Percentiles rank a stretch among this genome's conserved stretches.
These are phyloP conservation scores for Hermaeophaga mercurialis DNA, from an alignment of 2,888 invertebrate genomes.

Conservation along the genomic window DNA sequence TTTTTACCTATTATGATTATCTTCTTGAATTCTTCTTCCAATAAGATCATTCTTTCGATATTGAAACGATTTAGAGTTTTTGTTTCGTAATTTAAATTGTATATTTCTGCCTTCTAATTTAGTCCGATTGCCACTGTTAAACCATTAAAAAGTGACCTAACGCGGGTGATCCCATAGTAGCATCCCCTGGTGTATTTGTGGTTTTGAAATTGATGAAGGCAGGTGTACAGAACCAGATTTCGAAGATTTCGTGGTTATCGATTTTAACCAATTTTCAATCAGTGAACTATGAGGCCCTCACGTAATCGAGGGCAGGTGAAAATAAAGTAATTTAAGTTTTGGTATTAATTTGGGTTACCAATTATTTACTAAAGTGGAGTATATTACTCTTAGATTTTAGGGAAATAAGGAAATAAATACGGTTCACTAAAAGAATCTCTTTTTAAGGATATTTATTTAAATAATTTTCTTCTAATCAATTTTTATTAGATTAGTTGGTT, in stretches of 20 bases:
- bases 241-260: conserved; percentile 24
- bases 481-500: no score
- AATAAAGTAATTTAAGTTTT: conserved; percentile 20
- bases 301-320: conserved; percentile 49
- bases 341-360: no score
- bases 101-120: neutral
- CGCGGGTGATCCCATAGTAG: conserved; percentile 11
- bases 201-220: conserved; percentile 22
- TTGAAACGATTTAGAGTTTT: no score
- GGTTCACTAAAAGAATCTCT: no score
- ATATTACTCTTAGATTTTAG: neutral
- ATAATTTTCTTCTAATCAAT: no score
- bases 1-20: no score
- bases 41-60: no score
- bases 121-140: neutral
- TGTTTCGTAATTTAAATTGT: no score
- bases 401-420: no score
- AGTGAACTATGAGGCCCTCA: conserved; percentile 53
- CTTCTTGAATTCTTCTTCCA: no score
- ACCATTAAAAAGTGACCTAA: neutral
- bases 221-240: conserved; percentile 21
- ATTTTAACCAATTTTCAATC: conserved; percentile 36
- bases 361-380: neutral
- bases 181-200: conserved; percentile 16
- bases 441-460: no score